These are phyloP conservation scores for Aptenodytes patagonicus DNA, from an alignment of 2,113 vertebrate species.

Conservation along the genomic window DNA sequence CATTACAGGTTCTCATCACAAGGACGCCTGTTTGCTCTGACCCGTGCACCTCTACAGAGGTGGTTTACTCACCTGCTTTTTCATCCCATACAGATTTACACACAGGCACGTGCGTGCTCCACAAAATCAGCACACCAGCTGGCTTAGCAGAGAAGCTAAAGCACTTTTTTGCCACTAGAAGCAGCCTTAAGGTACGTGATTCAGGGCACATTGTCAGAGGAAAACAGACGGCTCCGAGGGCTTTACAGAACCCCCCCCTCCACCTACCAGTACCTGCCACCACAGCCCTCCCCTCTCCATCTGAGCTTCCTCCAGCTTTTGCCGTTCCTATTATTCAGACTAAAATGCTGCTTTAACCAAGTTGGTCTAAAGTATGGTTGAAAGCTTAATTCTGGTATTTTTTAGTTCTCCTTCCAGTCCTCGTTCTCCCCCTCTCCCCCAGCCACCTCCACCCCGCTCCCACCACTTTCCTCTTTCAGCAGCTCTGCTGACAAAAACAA, in stretches of 20 bases:
- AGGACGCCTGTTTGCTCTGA: background rate
- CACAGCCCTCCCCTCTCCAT: background rate
- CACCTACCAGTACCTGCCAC: background rate
- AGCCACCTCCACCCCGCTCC: conserved; percentile 19
- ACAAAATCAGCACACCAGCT: background rate
- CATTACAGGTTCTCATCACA: fast-evolving
- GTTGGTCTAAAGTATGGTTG: background rate
- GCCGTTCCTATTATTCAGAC: background rate
- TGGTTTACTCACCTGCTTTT: background rate
- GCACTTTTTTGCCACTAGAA: background rate
- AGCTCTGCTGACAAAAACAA: background rate
- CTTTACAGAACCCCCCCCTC: background rate
- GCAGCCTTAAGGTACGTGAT: fast-evolving
- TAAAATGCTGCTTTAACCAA: background rate
- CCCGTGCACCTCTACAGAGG: background rate
- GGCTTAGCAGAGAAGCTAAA: background rate
- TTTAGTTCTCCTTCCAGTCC: background rate
- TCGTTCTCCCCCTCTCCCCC: background rate
- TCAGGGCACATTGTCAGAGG: fast-evolving
- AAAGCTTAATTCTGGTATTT: background rate
- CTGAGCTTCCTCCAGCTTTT: background rate
- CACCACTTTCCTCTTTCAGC: conserved; percentile 44
- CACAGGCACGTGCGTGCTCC: background rate
- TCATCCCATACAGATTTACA: background rate
- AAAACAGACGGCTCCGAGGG: background rate